Evolutionary conservation across 2,888 invertebrate genomes (phyloP), one percentile per base, ranked within the genome.

Genomic region (Anthophora plumipes): DNA sequence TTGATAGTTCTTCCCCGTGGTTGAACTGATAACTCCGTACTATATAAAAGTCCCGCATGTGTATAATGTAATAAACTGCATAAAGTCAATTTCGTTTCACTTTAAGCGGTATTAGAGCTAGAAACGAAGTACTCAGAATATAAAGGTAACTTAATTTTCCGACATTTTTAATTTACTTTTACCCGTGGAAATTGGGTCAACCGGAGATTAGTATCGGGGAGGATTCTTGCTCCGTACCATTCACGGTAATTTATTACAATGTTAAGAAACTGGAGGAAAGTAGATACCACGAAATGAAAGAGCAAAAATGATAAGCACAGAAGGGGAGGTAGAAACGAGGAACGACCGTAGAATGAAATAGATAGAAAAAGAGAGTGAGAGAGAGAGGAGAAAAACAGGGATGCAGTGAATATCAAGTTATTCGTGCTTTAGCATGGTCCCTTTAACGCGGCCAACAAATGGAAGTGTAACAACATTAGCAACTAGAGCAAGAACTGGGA

Each of bases 401-500:
- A 77, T 37, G 63, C 39, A 50, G 31, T 64, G 60, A 86, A 77
- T 72, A 82, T 77, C 67, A 76, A 80, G 84, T 83, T 81, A 76
- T 79, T 74, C 80, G 67, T 31, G 74, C 69, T 75, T 72, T 72
- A 57, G 76, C 54, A 57, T 67, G 55, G 61, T 66, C 77, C 74
- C 77, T 85, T 87, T 85, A 69, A 76, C 67, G 48, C 69, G 52
- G 20, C 77, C 78, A 71, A 78, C 86, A 83, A 83, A 83, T 86
- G 87, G 82, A 82, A 83, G 82, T 75, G 80, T 80, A 82, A 82
- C 82, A 82, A 82, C 77, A 78, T 83, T 83, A 87, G 80, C 82
- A 80, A 81, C 80, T 77, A 22, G 82, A 84, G 83, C 81, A 85
- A 88, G 80, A 85, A 73, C 79, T 70, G 77, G 74, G 61, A 85